These are phyloP conservation scores for Oikopleura albicans DNA, from an alignment of 23 tunicate species.

Conservation along the genomic window DNA sequence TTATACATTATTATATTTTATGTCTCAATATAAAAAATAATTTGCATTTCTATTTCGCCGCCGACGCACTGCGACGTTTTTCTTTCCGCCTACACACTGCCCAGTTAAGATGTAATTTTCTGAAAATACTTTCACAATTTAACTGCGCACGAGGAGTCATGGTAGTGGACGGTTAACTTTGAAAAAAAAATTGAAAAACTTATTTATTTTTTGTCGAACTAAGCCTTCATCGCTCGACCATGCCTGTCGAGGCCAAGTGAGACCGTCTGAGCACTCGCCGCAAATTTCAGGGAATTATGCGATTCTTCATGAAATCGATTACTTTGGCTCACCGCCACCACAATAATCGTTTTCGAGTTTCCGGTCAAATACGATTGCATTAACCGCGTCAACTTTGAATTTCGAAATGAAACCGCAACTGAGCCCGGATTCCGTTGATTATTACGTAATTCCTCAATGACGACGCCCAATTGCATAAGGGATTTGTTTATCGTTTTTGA, in stretches of 20 bases:
- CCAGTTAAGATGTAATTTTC: too few species aligned
- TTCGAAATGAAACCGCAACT: not conserved
- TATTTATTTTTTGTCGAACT: too few species aligned
- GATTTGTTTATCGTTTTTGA: conserved; percentile 13
- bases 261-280: conserved; percentile 3
- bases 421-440: not conserved
- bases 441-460: not conserved
- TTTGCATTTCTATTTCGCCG: too few species aligned
- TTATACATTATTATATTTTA: too few species aligned
- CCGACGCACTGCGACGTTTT: too few species aligned
- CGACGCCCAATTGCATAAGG: not conserved
- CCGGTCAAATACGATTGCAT: conserved; percentile 2
- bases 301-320: not conserved
- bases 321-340: not conserved
- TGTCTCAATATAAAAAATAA: too few species aligned
- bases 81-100: too few species aligned
- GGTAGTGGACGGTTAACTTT: too few species aligned
- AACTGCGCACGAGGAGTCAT: too few species aligned
- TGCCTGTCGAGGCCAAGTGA: not conserved
- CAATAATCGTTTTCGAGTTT: not conserved
- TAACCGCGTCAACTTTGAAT: not conserved
- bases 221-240: too few species aligned
- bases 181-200: too few species aligned
- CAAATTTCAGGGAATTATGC: conserved; percentile 13
- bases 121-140: too few species aligned